Evolutionary conservation across 1,140 invertebrate genomes (phyloP).

Genomic region (Diorhabda carinulata): DNA sequence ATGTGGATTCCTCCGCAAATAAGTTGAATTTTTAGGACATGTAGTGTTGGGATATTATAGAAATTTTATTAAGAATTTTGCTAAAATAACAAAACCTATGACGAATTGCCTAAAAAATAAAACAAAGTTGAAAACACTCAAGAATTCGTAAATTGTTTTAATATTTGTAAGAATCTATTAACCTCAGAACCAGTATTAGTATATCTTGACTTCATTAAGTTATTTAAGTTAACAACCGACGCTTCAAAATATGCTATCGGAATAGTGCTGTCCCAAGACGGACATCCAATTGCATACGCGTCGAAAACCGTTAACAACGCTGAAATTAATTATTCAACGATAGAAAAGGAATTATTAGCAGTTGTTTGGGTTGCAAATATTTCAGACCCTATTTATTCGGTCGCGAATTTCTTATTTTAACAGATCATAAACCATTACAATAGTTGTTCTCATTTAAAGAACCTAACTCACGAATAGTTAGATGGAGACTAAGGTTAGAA

Average conservation of each 20-base stretch:
- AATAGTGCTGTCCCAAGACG: conserved; percentile 31
- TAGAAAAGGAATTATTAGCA: conserved; percentile 47
- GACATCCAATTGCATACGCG: conserved; percentile 31
- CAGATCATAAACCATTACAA: conserved; percentile 20
- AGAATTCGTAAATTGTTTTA: conserved; percentile 11
- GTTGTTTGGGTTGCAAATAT: conserved; percentile 43
- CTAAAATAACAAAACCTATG: too few relatives aligned
- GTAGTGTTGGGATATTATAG: conserved; percentile 18
- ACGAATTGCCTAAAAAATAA: conserved; percentile 5
- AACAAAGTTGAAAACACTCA: conserved; percentile 9
- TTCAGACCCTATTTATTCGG: conserved; percentile 47
- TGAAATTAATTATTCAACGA: conserved; percentile 34
- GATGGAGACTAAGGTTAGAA: conserved; percentile 16
- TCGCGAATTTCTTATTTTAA: conserved; percentile 13
- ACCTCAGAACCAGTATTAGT: conserved; percentile 9
- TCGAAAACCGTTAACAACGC: conserved; percentile 27
- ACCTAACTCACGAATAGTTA: conserved; percentile 8
- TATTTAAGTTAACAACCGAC: conserved; percentile 23
- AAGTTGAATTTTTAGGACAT: conserved; percentile 33
- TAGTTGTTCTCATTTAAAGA: conserved; percentile 23
- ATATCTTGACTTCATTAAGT: conserved; percentile 8
- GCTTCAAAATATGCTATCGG: conserved; percentile 31
- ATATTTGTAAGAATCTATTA: conserved; percentile 8
- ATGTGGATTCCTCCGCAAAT: neutral
- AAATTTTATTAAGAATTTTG: too few relatives aligned